A percentile compares a stretch with the other conserved stretches of the same genome.
Conservation (phyloP, 1,140 invertebrate species). For the Drosophila equinoxialis region DNA sequence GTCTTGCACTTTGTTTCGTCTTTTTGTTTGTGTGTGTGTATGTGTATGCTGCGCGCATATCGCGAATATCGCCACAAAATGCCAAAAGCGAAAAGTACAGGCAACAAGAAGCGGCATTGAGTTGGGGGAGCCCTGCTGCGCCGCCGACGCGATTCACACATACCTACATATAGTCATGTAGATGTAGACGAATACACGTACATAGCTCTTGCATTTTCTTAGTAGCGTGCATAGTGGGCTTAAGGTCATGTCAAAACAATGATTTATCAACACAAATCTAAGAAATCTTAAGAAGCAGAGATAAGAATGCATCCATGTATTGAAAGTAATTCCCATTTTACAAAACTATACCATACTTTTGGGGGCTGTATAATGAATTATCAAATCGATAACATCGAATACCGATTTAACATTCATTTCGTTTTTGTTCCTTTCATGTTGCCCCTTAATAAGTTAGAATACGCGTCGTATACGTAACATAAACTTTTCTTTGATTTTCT, state of each 20-base stretch:
- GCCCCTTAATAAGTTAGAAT: too few species aligned
- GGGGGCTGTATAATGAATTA: too few species aligned
- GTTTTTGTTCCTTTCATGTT: too few species aligned
- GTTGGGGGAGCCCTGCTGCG: slow-evolving; percentile 52
- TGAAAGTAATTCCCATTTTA: too few species aligned
- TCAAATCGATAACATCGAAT: too few species aligned
- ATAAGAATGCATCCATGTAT: not conserved
- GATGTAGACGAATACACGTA: slow-evolving; percentile 23
- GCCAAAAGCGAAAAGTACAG: slow-evolving; percentile 78
- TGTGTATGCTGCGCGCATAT: slow-evolving; percentile 52
- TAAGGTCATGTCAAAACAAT: not conserved
- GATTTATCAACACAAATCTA: not conserved
- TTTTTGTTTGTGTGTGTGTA: slow-evolving; percentile 58
- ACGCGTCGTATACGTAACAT: too few species aligned
- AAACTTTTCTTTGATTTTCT: not conserved
- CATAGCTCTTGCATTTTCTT: slow-evolving; percentile 64
- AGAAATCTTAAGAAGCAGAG: not conserved
- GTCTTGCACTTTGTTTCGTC: slow-evolving; percentile 83
- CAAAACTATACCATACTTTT: too few species aligned
- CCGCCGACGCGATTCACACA: slow-evolving; percentile 57
- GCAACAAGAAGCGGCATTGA: slow-evolving; percentile 51
- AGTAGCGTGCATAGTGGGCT: slow-evolving; percentile 35
- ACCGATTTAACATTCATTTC: too few species aligned
- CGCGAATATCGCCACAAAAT: slow-evolving; percentile 74
- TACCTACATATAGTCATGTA: slow-evolving; percentile 18